phyloP scores from a whole-genome alignment of 1,140 invertebrate species.

The Megathymus violae region DNA sequence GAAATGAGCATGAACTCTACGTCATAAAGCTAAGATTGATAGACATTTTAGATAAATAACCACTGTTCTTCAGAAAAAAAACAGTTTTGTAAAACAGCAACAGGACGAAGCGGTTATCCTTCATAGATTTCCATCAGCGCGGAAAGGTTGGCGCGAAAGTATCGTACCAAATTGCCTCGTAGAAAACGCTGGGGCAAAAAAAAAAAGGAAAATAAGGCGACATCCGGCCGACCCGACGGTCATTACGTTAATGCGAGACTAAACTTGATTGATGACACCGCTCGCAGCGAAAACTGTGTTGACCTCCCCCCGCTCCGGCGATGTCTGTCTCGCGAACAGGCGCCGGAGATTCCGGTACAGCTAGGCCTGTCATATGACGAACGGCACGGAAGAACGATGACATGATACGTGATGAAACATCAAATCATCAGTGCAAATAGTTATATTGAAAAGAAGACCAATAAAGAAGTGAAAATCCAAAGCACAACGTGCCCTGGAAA shows the following conservation, averaged over 20 bases:
- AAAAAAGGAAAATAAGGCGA: slow-evolving; percentile 80
- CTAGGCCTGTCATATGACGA: not conserved
- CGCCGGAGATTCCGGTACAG: slow-evolving; percentile 6
- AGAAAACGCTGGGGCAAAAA: slow-evolving; percentile 62
- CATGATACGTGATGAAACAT: too few relatives aligned
- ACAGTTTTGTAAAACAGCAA: slow-evolving; percentile 48
- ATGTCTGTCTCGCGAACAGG: slow-evolving; percentile 31
- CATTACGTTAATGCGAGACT: slow-evolving; percentile 82
- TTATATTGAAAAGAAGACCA: too few relatives aligned
- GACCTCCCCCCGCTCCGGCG: slow-evolving; percentile 9
- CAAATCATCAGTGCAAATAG: too few relatives aligned
- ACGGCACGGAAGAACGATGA: too few relatives aligned
- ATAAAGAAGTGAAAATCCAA: too few relatives aligned
- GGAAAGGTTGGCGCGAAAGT: slow-evolving; percentile 68
- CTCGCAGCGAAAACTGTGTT: slow-evolving; percentile 47
- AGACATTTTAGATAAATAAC: slow-evolving; percentile 18
- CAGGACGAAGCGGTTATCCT: slow-evolving; percentile 63
- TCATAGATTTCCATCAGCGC: slow-evolving; percentile 74
- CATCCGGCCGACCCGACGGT: slow-evolving; percentile 74
- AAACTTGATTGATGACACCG: slow-evolving; percentile 81
- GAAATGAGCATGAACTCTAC: not conserved
- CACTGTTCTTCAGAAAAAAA: slow-evolving; percentile 35
- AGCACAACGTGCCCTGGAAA: too few relatives aligned
- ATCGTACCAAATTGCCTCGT: slow-evolving; percentile 75
- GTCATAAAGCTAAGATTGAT: slow-evolving; percentile 15